Base-by-base conservation (phyloP, 2,888 invertebrate genomes). In the Lathronympha strigana region DNA sequence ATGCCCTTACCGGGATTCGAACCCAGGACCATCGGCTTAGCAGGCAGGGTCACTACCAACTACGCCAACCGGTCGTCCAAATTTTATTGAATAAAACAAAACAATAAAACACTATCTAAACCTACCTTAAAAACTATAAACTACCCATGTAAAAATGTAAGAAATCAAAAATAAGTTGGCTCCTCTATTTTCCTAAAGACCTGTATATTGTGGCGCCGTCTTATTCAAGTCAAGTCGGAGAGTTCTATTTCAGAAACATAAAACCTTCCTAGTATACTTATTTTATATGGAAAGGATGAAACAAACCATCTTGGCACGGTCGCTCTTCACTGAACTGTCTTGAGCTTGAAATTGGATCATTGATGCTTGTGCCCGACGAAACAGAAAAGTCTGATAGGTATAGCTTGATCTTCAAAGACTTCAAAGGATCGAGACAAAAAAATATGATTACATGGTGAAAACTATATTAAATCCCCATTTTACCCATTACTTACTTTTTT, bases 291-390 rank as follows among this genome's bases (percentile, higher is more conserved):
- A 28, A 15, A 55, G 23, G 36, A 11, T 38, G 25, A 19, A 19
- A 15, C n/a, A 17, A 17, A 33, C 45, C n/a, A 31, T 45, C 23
- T 23, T 23, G 17, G 17, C 53, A 53, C 33, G 31, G 23, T 15
- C 45, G 53, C 45, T 36, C 33, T 36, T 45, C 11, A 45, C 33
- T 19, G 33, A 54, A 36, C 21, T 45, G 19, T 11, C 21, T 23
- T 38, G 15, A 17, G 49, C 50, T 62, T 53, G 21, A 25, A 33
- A 33, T 33, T 62, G 21, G 45, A 53, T 62, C 53, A 62, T 13
- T 36, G 33, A 53, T 61, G 36, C 33, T 51, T 43, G 43, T 61
- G 15, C 36, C 11, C 13, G 11, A 55, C n/a, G 15, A 40, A 21
- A 53, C 33, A 28, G 6, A 25, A 21, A 11, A 19, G 43, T 43